Percentiles rank a stretch among this genome's conserved stretches.
phyloP scores from a whole-genome alignment of 2,888 invertebrate genomes.

The Blera fallax region DNA sequence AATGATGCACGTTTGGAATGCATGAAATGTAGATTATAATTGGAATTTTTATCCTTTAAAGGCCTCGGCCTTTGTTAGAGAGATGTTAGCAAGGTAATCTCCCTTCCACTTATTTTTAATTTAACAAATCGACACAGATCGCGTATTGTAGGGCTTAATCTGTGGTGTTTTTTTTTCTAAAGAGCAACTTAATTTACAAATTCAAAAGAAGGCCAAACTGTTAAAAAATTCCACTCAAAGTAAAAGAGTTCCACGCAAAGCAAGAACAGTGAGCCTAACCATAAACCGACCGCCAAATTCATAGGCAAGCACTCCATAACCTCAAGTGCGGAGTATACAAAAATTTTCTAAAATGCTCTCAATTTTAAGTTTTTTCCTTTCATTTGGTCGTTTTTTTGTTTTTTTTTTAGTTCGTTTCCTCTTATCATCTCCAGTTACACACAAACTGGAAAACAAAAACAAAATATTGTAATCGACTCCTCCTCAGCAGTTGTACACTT shows the following conservation, averaged over 20 bases:
- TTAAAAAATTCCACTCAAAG: constrained; percentile 68
- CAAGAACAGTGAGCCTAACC: constrained; percentile 1
- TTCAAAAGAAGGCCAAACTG: constrained; percentile 69
- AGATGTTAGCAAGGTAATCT: neutral
- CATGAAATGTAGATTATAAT: no score
- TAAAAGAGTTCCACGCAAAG: constrained; percentile 26
- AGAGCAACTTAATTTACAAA: constrained; percentile 13
- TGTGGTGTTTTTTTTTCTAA: neutral
- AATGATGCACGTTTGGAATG: constrained; percentile 7
- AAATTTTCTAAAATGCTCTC: constrained; percentile 70
- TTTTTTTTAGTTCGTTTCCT: constrained; percentile 46
- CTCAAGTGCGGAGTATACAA: constrained; percentile 67
- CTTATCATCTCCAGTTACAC: constrained; percentile 66
- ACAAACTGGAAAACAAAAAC: constrained; percentile 63
- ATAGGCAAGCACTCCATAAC: constrained; percentile 61
- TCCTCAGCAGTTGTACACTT: constrained; percentile 52
- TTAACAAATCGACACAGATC: constrained; percentile 5
- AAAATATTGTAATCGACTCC: constrained; percentile 69
- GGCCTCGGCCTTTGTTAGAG: neutral
- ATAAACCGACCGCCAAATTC: constrained; percentile 54
- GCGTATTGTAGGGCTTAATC: neutral
- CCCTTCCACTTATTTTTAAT: neutral
- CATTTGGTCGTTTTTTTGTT: constrained; percentile 22
- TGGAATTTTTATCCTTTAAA: neutral
- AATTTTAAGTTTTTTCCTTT: constrained; percentile 67